Percentiles rank a stretch among this genome's conserved stretches.
Conservation (phyloP, 2,888 invertebrate species). For the Scelioninae gen. 2 region DNA sequence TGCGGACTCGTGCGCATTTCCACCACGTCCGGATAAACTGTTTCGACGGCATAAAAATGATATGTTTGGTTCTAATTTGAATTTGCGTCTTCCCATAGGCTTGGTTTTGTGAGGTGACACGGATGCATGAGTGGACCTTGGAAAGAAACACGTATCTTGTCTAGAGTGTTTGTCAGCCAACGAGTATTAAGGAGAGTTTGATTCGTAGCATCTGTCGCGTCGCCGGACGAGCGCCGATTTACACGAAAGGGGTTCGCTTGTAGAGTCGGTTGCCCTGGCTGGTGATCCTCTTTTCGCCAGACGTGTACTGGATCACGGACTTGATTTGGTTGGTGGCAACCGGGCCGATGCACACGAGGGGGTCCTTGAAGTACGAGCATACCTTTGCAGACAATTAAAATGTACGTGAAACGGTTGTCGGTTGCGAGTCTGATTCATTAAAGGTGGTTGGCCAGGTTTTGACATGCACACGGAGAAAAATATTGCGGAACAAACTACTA, state of each 20-base stretch:
- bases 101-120: too few species aligned
- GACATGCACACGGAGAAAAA: too few species aligned
- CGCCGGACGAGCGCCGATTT: slow-evolving; percentile 56
- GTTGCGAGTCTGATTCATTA: slow-evolving; percentile 3
- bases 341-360: slow-evolving; percentile 90
- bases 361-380: slow-evolving; percentile 94
- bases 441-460: too few species aligned
- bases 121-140: slow-evolving; percentile 34
- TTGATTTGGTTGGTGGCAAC: slow-evolving; percentile 87
- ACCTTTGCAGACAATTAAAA: slow-evolving; percentile 77
- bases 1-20: slow-evolving; percentile 54
- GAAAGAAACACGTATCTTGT: slow-evolving; percentile 52
- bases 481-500: too few species aligned
- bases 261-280: slow-evolving; percentile 73
- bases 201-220: slow-evolving; percentile 50
- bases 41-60: slow-evolving; percentile 37
- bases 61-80: slow-evolving; percentile 35
- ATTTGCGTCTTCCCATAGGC: too few species aligned
- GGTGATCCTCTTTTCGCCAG: slow-evolving; percentile 88
- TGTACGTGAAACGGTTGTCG: background rate
- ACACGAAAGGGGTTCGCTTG: slow-evolving; percentile 71
- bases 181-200: slow-evolving; percentile 56
- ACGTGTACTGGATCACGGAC: slow-evolving; percentile 84
- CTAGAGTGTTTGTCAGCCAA: slow-evolving; percentile 47
- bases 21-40: slow-evolving; percentile 33